phyloP scores from a whole-genome alignment of 2,888 invertebrate species.

The Diarsia mendica region DNA sequence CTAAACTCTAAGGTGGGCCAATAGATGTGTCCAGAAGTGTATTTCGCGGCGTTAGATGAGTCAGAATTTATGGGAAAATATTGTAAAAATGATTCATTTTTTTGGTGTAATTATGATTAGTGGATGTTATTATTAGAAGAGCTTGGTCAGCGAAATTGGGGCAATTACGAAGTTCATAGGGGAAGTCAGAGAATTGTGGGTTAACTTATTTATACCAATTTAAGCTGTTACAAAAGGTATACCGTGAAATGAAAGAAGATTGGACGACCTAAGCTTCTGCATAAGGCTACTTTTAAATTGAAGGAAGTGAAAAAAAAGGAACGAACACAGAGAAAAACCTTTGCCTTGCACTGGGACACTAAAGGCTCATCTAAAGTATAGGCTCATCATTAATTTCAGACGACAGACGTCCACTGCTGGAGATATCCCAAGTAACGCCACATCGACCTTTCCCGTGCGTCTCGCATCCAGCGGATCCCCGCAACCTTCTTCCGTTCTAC shows the following conservation, averaged over 20 bases:
- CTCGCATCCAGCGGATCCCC: too few relatives aligned
- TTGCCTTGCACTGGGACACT: background rate
- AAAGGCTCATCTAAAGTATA: background rate
- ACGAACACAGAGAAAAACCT: background rate
- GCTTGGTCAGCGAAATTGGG: background rate
- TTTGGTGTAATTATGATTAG: background rate
- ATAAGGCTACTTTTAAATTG: background rate
- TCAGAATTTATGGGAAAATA: constrained; percentile 32
- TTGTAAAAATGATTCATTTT: constrained; percentile 21
- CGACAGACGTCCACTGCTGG: too few relatives aligned
- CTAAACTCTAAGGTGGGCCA: too few relatives aligned
- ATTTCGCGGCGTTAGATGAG: constrained; percentile 39
- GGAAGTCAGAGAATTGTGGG: background rate
- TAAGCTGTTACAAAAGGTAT: background rate
- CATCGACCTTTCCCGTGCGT: too few relatives aligned
- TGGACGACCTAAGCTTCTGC: background rate
- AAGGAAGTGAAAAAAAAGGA: background rate
- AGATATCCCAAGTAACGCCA: too few relatives aligned
- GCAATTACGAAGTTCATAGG: background rate
- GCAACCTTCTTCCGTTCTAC: too few relatives aligned
- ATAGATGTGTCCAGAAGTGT: too few relatives aligned
- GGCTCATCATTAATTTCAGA: too few relatives aligned
- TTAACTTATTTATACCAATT: background rate
- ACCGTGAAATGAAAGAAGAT: too few relatives aligned
- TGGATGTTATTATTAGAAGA: background rate